A percentile compares a stretch with the other conserved stretches of the same genome.
Conservation (phyloP, 2,797 vertebrate species). For the Coluber constrictor region DNA sequence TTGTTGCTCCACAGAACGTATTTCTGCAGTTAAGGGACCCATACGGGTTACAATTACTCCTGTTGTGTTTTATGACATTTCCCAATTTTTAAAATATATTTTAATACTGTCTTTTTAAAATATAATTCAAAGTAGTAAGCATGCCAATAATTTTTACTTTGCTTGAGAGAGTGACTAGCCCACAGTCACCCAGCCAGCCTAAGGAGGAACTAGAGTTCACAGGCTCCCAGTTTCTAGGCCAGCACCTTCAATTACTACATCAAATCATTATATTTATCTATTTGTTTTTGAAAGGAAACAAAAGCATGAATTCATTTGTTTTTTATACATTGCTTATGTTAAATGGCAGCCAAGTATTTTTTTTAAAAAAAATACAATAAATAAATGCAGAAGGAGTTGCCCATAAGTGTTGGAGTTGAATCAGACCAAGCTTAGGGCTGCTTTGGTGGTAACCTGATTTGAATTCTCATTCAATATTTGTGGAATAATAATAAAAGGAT, state of each 20-base stretch:
- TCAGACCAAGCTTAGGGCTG: neutral
- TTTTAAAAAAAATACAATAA: neutral
- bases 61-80: neutral
- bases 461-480: neutral
- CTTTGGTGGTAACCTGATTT: neutral
- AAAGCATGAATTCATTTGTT: neutral
- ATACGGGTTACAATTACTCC: neutral
- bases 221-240: neutral
- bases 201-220: neutral
- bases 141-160: neutral
- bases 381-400: slow-evolving; percentile 59
- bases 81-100: neutral
- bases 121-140: neutral
- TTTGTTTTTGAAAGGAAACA: neutral
- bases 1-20: neutral
- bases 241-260: neutral
- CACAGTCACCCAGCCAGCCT: neutral
- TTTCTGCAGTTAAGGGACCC: neutral
- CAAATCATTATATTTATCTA: neutral
- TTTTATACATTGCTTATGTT: neutral
- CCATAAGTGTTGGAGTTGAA: neutral
- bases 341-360: neutral
- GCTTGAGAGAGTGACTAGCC: neutral
- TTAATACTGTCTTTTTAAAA: neutral
- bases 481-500: neutral